These are phyloP conservation scores for Microcebus jonahi DNA, from an alignment of 2,113 vertebrate genomes.

Conservation along the genomic window DNA sequence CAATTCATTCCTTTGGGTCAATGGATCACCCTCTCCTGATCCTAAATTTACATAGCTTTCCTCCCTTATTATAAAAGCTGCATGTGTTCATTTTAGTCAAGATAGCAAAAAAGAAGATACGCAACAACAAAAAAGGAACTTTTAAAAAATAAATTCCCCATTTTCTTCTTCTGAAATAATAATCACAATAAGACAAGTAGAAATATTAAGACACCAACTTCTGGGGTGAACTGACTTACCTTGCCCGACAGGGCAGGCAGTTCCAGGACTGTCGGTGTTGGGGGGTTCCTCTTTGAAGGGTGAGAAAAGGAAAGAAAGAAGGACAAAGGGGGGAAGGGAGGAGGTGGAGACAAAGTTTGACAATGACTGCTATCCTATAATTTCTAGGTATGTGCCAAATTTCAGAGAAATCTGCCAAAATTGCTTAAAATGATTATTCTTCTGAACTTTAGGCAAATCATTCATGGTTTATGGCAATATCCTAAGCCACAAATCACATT, in stretches of 20 bases:
- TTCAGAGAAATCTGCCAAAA: neutral
- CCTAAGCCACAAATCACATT: neutral
- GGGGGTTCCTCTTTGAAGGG: neutral
- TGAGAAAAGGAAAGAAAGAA: neutral
- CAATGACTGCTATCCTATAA: neutral
- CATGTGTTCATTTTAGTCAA: neutral
- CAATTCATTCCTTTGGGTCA: neutral
- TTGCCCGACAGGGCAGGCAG: neutral
- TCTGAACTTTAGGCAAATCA: slow-evolving; percentile 2
- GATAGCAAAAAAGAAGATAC: neutral
- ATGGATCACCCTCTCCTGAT: neutral
- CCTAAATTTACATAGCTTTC: neutral
- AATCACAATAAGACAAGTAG: neutral
- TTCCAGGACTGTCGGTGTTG: accelerated
- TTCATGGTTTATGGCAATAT: neutral
- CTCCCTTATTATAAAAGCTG: neutral
- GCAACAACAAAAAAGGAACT: neutral
- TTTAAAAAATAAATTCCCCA: neutral
- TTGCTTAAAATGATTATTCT: neutral
- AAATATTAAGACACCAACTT: neutral
- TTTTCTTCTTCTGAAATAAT: slow-evolving; percentile 16
- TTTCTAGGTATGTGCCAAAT: neutral
- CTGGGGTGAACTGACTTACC: neutral
- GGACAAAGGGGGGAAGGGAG: neutral
- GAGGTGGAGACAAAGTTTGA: neutral